Evolutionary conservation across 2,113 vertebrate genomes (phyloP), one percentile per base, ranked within the genome.

Genomic region (Corydoras sp.): DNA sequence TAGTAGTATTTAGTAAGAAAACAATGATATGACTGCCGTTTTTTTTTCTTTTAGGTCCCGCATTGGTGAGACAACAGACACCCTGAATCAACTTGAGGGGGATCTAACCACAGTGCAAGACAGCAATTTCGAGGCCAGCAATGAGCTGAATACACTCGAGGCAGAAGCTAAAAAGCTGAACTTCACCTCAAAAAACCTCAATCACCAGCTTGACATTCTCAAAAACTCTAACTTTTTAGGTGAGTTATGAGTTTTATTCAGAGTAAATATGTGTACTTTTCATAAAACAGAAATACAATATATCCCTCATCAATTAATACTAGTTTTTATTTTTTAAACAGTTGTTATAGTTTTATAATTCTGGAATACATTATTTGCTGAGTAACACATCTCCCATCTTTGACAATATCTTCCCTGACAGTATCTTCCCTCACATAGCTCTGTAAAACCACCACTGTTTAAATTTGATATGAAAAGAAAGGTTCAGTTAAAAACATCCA

Each of bases 181-280:
- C 75, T 89, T 95, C 58, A 96, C 92, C 0, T 88, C 95, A 49
- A 83, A 87, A 69, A 91, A 93, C 82, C 88, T 96, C 6, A 86
- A 89, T 65, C 88, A 73, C 60, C 92, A 91, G 54, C 88, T 99
- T 49, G 91, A 97, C 1, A 9, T 92, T 60, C 92, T 99, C 15
- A 98, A 96, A 82, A 96, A 97, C 80, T 96, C 96, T 1, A 98
- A 99, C 80, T 94, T 98, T 82, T 81, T 97, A 0, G 97, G 97
- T 98, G 78, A 90, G 88, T 54, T 0, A 15, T 56, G 13, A 53
- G 13, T 14, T 51, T 11, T 24, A 24, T 53, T 53, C 51, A 53
- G 51, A 53, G 18, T 9, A 24, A 30, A 4, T 59, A 11, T 31
- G 29, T 58, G 56, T 9, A 24, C 29, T 24, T 1, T 72, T 24